Evolutionary conservation across 1,140 invertebrate genomes (phyloP).

Genomic region (Formica selysi): DNA sequence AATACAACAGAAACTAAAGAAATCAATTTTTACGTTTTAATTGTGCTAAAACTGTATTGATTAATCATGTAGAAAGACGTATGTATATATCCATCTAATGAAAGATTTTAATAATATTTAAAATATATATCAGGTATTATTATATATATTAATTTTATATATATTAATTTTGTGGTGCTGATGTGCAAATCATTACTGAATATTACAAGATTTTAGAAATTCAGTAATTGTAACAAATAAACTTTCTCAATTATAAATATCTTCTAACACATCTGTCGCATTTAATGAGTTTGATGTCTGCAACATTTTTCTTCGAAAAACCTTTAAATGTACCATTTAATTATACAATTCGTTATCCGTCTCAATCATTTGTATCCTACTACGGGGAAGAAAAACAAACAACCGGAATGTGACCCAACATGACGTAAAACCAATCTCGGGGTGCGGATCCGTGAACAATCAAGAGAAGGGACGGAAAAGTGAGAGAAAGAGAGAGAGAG

Average conservation of each 20-base stretch:
- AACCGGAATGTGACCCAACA: conserved; percentile 14
- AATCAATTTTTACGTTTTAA: background rate
- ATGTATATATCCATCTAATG: background rate
- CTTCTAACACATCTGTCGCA: background rate
- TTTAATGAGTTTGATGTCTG: background rate
- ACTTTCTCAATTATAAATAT: background rate
- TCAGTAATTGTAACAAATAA: background rate
- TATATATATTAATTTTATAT: too few species aligned
- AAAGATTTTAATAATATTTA: too few species aligned
- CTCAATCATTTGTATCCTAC: background rate
- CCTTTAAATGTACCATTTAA: conserved; percentile 38
- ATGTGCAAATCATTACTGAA: background rate
- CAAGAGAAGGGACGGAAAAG: background rate
- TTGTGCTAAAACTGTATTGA: background rate
- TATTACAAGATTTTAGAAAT: background rate
- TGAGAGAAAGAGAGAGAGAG: background rate
- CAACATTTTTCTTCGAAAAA: background rate
- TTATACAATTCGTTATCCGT: conserved; percentile 39
- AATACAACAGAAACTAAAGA: background rate
- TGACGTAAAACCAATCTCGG: conserved; percentile 29
- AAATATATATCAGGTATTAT: too few species aligned
- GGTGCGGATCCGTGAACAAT: conserved; percentile 32
- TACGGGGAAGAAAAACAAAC: conserved; percentile 9
- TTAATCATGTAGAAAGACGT: background rate
- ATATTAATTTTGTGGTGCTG: background rate